Evolutionary conservation across 2,113 vertebrate species (phyloP).

Genomic region (Pelodiscus sinensis): DNA sequence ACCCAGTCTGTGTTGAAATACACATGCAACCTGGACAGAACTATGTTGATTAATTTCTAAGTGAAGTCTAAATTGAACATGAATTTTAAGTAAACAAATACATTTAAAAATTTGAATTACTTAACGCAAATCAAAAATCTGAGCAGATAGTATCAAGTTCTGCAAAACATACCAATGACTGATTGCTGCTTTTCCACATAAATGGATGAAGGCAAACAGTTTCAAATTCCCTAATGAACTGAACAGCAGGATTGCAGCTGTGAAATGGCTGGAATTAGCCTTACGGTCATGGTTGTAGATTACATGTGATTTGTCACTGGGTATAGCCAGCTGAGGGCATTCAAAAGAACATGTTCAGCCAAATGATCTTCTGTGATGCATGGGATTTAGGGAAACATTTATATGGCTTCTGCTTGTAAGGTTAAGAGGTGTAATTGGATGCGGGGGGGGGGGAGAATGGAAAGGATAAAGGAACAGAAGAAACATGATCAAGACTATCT

Average conservation of each 20-base stretch:
- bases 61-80: background rate
- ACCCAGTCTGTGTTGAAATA: background rate
- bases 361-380: background rate
- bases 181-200: rapidly evolving
- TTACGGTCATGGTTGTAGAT: background rate
- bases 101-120: background rate
- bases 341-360: background rate
- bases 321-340: background rate
- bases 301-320: background rate
- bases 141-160: background rate
- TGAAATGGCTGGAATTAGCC: background rate
- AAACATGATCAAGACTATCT: background rate
- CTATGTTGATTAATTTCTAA: background rate
- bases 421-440: slow-evolving; percentile 38
- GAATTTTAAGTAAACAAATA: rapidly evolving
- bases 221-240: background rate
- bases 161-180: background rate
- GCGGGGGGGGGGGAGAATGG: background rate
- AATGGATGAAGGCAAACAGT: background rate
- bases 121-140: background rate
- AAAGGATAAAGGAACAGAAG: background rate
- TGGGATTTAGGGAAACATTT: background rate
- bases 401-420: background rate
- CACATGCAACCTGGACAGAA: rapidly evolving
- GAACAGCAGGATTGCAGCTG: background rate